A percentile compares a stretch with the other conserved stretches of the same genome.
Evolutionary conservation across 2,888 invertebrate species (phyloP).

Genomic region (Megamerina dolium): DNA sequence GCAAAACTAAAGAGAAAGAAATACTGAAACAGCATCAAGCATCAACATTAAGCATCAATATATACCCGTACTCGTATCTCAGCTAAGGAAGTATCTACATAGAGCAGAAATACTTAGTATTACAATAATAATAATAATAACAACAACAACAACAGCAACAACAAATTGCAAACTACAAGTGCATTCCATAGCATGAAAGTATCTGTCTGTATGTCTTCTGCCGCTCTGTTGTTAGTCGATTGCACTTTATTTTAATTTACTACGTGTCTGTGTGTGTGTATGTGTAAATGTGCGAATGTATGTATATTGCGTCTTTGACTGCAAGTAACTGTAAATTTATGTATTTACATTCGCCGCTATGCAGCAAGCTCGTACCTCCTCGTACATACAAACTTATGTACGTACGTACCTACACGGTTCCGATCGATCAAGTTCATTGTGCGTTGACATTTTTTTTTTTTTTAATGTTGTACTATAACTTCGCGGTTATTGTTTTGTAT

Average conservation of each 20-base stretch:
- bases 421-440: constrained; percentile 28
- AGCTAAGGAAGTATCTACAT: constrained; percentile 1
- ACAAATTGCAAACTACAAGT: constrained; percentile 15
- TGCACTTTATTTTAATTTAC: no score
- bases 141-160: constrained; percentile 1
- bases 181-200: constrained; percentile 13
- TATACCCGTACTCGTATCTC: constrained; percentile 1
- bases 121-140: constrained; percentile 4
- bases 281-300: no score
- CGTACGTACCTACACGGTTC: constrained; percentile 7
- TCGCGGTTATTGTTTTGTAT: not conserved
- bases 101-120: no score
- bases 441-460: constrained; percentile 22
- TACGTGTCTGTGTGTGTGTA: no score
- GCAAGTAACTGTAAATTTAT: constrained; percentile 14
- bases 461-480: constrained; percentile 1
- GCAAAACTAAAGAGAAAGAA: not conserved
- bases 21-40: constrained; percentile 6
- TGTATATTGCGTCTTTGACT: not conserved
- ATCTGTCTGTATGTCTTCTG: constrained; percentile 2
- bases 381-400: not conserved
- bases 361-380: not conserved
- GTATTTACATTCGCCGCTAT: constrained; percentile 5
- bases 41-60: not conserved
- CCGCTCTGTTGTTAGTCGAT: not conserved